Base-by-base conservation (phyloP, 2,888 invertebrate genomes). In the Hofmannophila pseudospretella region DNA sequence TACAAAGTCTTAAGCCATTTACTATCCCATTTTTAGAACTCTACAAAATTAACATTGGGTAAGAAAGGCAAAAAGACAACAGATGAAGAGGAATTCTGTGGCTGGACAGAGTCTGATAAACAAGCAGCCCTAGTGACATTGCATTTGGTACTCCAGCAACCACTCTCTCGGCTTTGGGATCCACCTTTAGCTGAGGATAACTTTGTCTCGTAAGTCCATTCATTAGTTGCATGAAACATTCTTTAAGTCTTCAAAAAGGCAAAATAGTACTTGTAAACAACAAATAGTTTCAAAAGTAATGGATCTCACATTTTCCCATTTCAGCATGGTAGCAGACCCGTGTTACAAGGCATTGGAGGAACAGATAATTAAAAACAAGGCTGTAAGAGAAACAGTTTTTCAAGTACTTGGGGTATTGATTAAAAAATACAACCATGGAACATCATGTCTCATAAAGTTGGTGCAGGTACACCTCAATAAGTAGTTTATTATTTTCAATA, bases 161-260 rank as follows among this genome's bases (percentile, higher is more conserved):
- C 92, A 2, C 65, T 96, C 9, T 89, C 92, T 29, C 89, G 90
- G 40, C 85, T 96, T 0, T 96, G 96, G 95, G 91, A 91, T 53
- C 95, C 95, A 4, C 95, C 95, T 0, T 82, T 95, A 26, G 91
- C 92, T 20, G 96, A 96, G 58, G 93, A 95, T 62, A 91, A 91
- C 52, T 96, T 96, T 88, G 90, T 95, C 28, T 91, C 91, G 95
- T 95, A 80, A 88, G 90, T 82, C 8, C 5, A 16, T n/a, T n/a
- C n/a, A n/a, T n/a, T n/a, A n/a, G n/a, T n/a, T n/a, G n/a, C n/a
- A n/a, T n/a, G n/a, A n/a, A n/a, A n/a, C n/a, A n/a, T n/a, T n/a
- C n/a, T n/a, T n/a, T n/a, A n/a, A n/a, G n/a, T n/a, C n/a, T n/a
- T n/a, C n/a, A n/a, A n/a, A n/a, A n/a, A n/a, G n/a, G n/a, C n/a